Base-by-base conservation (phyloP, 23 tunicate genomes). In the Trididemnum nubilum region DNA sequence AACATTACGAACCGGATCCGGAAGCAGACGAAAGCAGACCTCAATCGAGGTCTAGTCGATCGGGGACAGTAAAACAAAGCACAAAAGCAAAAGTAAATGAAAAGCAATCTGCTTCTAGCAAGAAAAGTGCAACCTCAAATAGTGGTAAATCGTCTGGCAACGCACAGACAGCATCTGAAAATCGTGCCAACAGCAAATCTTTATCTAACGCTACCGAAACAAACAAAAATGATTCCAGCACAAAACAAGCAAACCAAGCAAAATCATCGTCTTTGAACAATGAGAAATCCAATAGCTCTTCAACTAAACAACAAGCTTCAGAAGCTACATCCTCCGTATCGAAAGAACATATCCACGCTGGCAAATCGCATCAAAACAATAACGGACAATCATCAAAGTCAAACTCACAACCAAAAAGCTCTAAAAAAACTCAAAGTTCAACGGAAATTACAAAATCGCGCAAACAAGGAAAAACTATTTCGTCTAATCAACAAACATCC, bases 31-130 rank as follows among this genome's bases (percentile, higher is more conserved):
- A 65, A 4, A 49, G 75, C 36, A 60, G 75, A 0, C 44, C 81
- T 1, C 79, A 76, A 34, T 65, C 82, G 2, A 82, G 82, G 3
- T 23, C 50, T 0, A 75, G 64, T 5, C 82, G 88, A 34, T 78
- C 86, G 31, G 40, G 67, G 7, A 85, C 82, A 0, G 82, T 85
- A 29, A 85, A 85, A 54, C 81, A 77, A 54, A 3, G 54, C 36
- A 32, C 67, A 21, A 77, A 77, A 77, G 29, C 81, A 54, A 52
- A 57, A 54, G 26, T 35, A 26, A 9, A 3, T 70, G 61, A 73
- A 12, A 40, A 40, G 61, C 19, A 30, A 73, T 25, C 59, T n/a
- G n/a, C 79, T 22, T 37, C 19, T n/a, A 24, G 31, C 59, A 73
- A 73, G 26, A 73, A 73, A 38, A 12, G 59, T 33, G 79, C 32